phyloP scores from a whole-genome alignment of 2,797 vertebrate genomes.

The Peromyscus nudipes region DNA sequence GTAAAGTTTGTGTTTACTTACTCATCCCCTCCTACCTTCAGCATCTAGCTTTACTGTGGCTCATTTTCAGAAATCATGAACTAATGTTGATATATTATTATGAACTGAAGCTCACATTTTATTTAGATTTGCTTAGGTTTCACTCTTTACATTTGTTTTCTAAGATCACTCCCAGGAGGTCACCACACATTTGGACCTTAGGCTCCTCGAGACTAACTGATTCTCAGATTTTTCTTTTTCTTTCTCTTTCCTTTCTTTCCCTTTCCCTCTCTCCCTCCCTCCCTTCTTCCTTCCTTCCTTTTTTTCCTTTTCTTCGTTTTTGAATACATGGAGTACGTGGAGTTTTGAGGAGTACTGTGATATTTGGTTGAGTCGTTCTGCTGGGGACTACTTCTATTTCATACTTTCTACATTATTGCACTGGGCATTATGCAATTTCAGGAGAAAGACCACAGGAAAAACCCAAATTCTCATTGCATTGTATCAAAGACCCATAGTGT shows the following conservation, averaged over 20 bases:
- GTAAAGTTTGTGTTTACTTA: not conserved
- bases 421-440: not conserved
- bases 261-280: no score
- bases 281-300: no score
- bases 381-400: not conserved
- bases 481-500: not conserved
- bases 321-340: not conserved
- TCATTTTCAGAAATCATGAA: slow-evolving; percentile 13
- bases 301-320: not conserved
- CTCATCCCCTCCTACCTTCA: not conserved
- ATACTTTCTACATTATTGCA: not conserved
- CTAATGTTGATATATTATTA: not conserved
- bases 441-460: not conserved
- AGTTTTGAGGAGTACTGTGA: not conserved
- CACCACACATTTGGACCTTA: not conserved
- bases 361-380: not conserved
- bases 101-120: not conserved
- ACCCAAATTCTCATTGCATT: not conserved
- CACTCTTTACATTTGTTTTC: not conserved
- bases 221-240: not conserved
- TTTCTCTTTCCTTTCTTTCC: no score
- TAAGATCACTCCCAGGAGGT: not conserved
- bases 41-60: not conserved
- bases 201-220: not conserved
- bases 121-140: not conserved